phyloP scores from a whole-genome alignment of 2,888 invertebrate species.

The Anoncus sp. region DNA sequence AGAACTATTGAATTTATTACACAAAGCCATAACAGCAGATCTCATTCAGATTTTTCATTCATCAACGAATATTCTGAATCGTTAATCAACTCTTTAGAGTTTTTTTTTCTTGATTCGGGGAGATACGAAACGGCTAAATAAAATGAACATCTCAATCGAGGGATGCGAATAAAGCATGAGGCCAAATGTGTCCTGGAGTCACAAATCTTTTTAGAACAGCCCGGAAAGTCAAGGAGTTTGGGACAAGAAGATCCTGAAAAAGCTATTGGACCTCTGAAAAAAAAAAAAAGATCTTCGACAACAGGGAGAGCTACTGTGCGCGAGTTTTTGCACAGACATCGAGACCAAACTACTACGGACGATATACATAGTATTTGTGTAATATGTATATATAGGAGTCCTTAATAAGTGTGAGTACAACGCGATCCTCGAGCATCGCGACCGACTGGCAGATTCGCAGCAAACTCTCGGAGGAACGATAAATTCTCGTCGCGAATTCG shows the following conservation, averaged over 20 bases:
- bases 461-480: slow-evolving; percentile 59
- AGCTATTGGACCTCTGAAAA: neutral
- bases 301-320: slow-evolving; percentile 62
- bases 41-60: neutral
- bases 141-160: slow-evolving; percentile 79
- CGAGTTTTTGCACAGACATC: slow-evolving; percentile 39
- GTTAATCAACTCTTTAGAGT: slow-evolving; percentile 1
- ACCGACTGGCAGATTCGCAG: slow-evolving; percentile 16
- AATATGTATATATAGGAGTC: slow-evolving; percentile 1
- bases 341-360: neutral
- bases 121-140: slow-evolving; percentile 74
- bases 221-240: slow-evolving; percentile 17
- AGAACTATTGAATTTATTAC: too few species aligned
- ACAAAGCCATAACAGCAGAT: too few species aligned
- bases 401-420: slow-evolving; percentile 14
- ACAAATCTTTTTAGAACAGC: slow-evolving; percentile 64
- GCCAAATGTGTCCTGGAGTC: slow-evolving; percentile 33
- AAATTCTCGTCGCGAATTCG: slow-evolving; percentile 72
- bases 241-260: slow-evolving; percentile 36
- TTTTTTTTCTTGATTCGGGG: neutral
- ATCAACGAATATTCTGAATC: neutral
- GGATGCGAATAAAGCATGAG: slow-evolving; percentile 45
- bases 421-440: slow-evolving; percentile 32
- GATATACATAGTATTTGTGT: slow-evolving; percentile 26
- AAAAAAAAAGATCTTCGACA: slow-evolving; percentile 37